A percentile compares a stretch with the other conserved stretches of the same genome.
Evolutionary conservation across 2,113 vertebrate species (phyloP).

Genomic region (Centrocercus urophasianus): DNA sequence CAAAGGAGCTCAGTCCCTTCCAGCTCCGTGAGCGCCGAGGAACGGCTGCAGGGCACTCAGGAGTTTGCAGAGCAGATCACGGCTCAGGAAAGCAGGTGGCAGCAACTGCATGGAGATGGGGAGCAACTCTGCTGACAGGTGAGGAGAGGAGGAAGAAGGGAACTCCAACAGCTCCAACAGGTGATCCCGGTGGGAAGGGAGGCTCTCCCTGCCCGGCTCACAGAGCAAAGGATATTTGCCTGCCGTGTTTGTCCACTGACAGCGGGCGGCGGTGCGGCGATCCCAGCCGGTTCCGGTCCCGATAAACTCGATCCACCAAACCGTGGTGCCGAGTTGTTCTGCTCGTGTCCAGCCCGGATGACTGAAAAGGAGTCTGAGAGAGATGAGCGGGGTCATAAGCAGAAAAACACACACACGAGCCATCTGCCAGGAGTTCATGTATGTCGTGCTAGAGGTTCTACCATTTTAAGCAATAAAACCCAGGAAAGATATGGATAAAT

Average conservation of each 20-base stretch:
- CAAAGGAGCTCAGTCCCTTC: neutral
- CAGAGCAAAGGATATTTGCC: conserved; percentile 94
- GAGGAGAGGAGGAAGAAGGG: neutral
- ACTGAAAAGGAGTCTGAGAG: conserved; percentile 87
- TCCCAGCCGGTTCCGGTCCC: conserved; percentile 91
- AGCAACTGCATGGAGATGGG: neutral
- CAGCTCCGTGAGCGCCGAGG: fast-evolving
- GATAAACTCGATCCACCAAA: conserved; percentile 95
- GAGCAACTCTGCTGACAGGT: neutral
- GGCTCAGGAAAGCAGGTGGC: neutral
- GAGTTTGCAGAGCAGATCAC: fast-evolving
- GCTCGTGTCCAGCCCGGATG: conserved; percentile 94
- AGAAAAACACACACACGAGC: fast-evolving
- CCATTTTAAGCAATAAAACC: neutral
- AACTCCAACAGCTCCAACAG: neutral
- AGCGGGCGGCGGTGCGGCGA: conserved; percentile 94
- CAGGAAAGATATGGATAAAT: fast-evolving
- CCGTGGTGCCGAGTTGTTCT: conserved; percentile 96
- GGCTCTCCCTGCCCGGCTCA: neutral
- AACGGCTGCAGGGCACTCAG: neutral
- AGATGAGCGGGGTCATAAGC: neutral
- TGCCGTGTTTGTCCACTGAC: conserved; percentile 94
- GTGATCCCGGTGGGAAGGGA: fast-evolving
- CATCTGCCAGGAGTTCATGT: neutral
- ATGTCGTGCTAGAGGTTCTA: fast-evolving